Percentiles rank a stretch among this genome's conserved stretches.
Conservation (phyloP, 2,113 vertebrate genomes). For the Peucedramus taeniatus region DNA sequence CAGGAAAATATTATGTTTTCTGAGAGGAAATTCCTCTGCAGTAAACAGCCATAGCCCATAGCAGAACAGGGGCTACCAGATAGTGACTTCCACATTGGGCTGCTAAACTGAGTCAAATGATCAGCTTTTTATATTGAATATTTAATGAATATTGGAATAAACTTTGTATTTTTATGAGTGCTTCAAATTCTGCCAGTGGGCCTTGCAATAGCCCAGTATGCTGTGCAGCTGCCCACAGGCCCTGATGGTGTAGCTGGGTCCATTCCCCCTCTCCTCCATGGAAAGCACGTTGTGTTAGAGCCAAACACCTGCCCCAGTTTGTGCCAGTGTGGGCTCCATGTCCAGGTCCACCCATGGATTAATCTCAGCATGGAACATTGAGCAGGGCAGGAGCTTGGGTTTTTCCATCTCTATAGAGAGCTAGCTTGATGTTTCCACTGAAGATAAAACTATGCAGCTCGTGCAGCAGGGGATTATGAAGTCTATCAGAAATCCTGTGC, state of each 20-base stretch:
- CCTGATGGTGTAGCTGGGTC: not conserved
- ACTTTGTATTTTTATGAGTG: not conserved
- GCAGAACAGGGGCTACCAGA: not conserved
- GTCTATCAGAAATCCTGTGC: not conserved
- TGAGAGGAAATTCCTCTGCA: not conserved
- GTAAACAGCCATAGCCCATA: not conserved
- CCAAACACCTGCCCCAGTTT: not conserved
- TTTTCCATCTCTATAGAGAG: not conserved
- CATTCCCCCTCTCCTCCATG: not conserved
- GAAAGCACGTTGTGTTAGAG: not conserved
- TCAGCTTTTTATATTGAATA: not conserved
- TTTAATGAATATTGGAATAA: not conserved
- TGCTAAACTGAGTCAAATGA: not conserved
- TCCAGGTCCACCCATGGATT: not conserved
- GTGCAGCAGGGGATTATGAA: not conserved
- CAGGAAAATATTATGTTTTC: not conserved
- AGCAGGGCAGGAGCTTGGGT: not conserved
- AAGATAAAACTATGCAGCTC: not conserved
- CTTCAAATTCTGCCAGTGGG: not conserved
- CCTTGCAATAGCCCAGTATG: not conserved
- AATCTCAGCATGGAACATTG: not conserved
- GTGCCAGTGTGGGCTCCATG: not conserved
- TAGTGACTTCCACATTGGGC: not conserved
- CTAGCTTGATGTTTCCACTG: not conserved
- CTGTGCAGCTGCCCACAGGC: not conserved